Evolutionary conservation across 1,140 invertebrate genomes (phyloP).

Genomic region (Lamellibrachia luymesi): DNA sequence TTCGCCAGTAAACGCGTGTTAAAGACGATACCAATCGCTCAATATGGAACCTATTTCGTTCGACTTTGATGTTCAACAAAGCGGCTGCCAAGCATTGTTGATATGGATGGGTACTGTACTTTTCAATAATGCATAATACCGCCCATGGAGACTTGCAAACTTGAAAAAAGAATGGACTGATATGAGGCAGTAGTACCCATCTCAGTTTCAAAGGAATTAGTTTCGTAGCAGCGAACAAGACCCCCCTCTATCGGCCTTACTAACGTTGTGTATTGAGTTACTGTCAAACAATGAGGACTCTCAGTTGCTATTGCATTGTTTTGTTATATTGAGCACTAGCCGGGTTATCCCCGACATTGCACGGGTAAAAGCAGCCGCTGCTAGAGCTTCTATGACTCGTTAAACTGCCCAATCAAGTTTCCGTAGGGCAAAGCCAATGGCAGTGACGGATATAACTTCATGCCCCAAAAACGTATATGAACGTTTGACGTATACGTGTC

Average conservation of each 20-base stretch:
- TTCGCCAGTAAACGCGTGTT: neutral
- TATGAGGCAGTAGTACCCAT: neutral
- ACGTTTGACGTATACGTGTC: too few species aligned
- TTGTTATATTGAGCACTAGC: too few species aligned
- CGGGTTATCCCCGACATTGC: too few species aligned
- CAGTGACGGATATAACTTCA: too few species aligned
- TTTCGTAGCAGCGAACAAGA: neutral
- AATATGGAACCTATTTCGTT: neutral
- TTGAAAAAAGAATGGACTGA: neutral
- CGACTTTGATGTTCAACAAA: neutral
- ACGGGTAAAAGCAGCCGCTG: too few species aligned
- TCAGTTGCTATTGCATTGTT: neutral
- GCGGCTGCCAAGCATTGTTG: neutral
- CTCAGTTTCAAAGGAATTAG: constrained; percentile 1
- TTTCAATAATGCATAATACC: neutral
- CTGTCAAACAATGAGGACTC: neutral
- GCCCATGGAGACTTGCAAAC: neutral
- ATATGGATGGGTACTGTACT: neutral
- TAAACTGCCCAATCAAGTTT: too few species aligned
- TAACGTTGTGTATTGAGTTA: neutral
- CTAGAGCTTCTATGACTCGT: too few species aligned
- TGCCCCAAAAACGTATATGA: too few species aligned
- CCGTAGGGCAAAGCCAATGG: too few species aligned
- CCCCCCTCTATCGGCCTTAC: neutral
- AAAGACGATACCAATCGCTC: neutral